phyloP scores from a whole-genome alignment of 2,113 vertebrate species.

The Myiozetetes cayanensis region DNA sequence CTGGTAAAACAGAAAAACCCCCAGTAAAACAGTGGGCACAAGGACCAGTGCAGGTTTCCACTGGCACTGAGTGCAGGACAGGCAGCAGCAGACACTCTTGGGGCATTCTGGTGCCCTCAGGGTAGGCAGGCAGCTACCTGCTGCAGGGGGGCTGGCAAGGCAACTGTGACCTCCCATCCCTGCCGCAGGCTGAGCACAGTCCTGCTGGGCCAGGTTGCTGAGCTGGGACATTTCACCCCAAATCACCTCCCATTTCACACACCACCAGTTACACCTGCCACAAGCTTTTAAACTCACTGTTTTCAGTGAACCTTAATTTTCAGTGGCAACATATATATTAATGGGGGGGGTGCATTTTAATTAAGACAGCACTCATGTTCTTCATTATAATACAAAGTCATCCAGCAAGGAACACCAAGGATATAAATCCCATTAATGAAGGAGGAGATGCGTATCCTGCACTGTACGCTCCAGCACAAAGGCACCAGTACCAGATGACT shows the following conservation, averaged over 20 bases:
- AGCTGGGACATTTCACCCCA: neutral
- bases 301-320: neutral
- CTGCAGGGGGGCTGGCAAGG: fast-evolving
- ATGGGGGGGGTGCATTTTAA: neutral
- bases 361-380: slow-evolving; percentile 11
- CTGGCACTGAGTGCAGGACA: fast-evolving
- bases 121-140: fast-evolving
- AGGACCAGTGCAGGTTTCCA: fast-evolving
- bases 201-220: fast-evolving
- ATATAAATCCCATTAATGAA: neutral
- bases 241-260: neutral
- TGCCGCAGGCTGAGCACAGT: fast-evolving
- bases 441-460: neutral
- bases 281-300: neutral
- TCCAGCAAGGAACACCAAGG: neutral
- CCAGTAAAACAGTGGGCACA: neutral
- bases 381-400: slow-evolving; percentile 37
- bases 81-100: fast-evolving
- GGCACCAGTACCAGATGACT: neutral
- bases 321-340: slow-evolving; percentile 11
- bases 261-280: neutral
- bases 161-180: neutral
- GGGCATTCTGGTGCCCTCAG: neutral
- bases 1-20: neutral
- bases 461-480: neutral